phyloP scores from a whole-genome alignment of 2,888 invertebrate species.

The Lymantria dispar region DNA sequence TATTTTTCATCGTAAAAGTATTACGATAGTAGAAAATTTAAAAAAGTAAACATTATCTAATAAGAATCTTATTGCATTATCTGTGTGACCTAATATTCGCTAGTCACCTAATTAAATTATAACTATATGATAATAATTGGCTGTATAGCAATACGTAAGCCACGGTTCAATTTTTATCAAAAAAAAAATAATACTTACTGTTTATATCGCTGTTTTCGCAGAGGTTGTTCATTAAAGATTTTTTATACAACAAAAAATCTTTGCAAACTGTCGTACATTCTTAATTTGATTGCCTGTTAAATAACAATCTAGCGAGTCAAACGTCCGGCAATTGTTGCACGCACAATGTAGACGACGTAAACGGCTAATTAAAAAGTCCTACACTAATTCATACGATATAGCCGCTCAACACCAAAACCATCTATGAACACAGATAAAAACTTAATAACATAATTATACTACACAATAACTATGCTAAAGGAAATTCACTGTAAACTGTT shows the following conservation, averaged over 20 bases:
- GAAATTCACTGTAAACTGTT: conserved; percentile 25
- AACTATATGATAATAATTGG: background rate
- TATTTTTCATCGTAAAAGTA: too few species aligned
- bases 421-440: conserved; percentile 15
- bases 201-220: conserved; percentile 17
- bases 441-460: conserved; percentile 16
- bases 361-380: conserved; percentile 40
- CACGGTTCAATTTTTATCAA: background rate
- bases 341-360: conserved; percentile 29
- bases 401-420: conserved; percentile 27
- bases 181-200: conserved; percentile 19
- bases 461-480: conserved; percentile 16
- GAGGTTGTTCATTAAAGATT: conserved; percentile 26
- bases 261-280: conserved; percentile 17
- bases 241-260: conserved; percentile 11
- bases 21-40: background rate
- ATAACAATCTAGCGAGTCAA: conserved; percentile 20
- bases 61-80: conserved; percentile 24
- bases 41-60: background rate
- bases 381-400: conserved; percentile 33
- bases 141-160: background rate
- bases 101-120: conserved; percentile 29
- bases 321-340: conserved; percentile 34
- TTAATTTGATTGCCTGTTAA: conserved; percentile 14
- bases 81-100: conserved; percentile 18